Conservation (phyloP, 2,113 vertebrate species). For the Corythornis madagascariensis region DNA sequence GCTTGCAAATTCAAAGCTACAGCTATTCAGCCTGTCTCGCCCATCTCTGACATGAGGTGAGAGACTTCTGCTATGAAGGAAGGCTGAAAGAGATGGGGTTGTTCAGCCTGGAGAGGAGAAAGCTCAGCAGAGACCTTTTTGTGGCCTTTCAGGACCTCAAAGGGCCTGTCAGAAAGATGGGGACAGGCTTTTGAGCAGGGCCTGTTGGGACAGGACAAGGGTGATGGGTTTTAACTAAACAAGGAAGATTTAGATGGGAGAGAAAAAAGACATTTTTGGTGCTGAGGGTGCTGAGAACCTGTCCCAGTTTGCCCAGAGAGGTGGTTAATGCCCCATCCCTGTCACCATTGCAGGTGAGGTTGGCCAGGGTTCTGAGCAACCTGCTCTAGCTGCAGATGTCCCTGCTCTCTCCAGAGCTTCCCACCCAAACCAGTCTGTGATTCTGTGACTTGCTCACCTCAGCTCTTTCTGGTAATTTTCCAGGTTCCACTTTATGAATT, state of each 20-base stretch:
- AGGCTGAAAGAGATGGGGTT: not conserved
- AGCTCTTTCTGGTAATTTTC: conserved; percentile 69
- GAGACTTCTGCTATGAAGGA: not conserved
- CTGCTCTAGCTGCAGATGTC: not conserved
- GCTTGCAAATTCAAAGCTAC: not conserved
- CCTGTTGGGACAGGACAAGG: too few relatives aligned
- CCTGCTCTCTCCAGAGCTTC: not conserved
- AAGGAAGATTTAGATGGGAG: too few relatives aligned
- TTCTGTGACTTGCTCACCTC: conserved; percentile 70
- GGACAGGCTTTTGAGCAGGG: not conserved
- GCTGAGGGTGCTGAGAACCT: too few relatives aligned
- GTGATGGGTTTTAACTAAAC: too few relatives aligned
- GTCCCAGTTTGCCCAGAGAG: too few relatives aligned
- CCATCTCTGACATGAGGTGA: not conserved
- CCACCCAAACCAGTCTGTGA: not conserved
- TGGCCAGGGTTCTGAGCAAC: not conserved
- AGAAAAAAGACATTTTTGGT: too few relatives aligned
- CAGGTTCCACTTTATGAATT: conserved; percentile 77
- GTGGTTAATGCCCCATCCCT: not conserved
- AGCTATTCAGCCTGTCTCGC: not conserved
- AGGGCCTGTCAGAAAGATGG: not conserved
- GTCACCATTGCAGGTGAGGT: not conserved
- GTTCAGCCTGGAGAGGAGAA: not conserved
- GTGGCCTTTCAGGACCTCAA: not conserved
- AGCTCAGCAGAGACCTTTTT: not conserved